Conservation (phyloP, 2,888 invertebrate species). For the Thymelicus lineola region DNA sequence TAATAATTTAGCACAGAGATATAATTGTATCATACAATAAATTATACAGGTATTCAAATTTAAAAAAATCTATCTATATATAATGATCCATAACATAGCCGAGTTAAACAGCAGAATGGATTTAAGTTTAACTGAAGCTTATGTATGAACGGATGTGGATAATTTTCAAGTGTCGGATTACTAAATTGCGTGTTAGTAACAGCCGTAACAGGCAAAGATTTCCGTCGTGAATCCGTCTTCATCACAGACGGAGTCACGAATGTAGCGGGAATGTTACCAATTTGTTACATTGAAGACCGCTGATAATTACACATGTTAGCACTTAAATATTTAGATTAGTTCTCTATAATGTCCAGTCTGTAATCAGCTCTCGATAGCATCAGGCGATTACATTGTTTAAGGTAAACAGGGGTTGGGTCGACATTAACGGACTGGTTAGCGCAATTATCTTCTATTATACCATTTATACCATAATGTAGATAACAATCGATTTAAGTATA, state of each 20-base stretch:
- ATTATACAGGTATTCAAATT: too few species aligned
- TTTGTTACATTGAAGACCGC: slow-evolving; percentile 1
- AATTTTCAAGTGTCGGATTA: neutral
- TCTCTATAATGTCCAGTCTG: slow-evolving; percentile 27
- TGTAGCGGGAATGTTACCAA: neutral
- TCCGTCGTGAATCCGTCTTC: neutral
- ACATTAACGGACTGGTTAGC: slow-evolving; percentile 16
- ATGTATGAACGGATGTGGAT: neutral
- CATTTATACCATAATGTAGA: slow-evolving; percentile 26
- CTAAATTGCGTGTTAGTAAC: neutral
- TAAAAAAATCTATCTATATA: too few species aligned
- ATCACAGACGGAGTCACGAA: neutral
- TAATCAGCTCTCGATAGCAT: slow-evolving; percentile 36
- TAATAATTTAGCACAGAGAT: too few species aligned
- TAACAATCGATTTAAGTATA: slow-evolving; percentile 25
- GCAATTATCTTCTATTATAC: slow-evolving; percentile 36
- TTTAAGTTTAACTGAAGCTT: neutral
- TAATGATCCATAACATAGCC: neutral
- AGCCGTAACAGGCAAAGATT: neutral
- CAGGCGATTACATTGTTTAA: slow-evolving; percentile 35
- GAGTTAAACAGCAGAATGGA: neutral
- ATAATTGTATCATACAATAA: too few species aligned
- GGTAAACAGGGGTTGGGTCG: slow-evolving; percentile 29
- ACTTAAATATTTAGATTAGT: slow-evolving; percentile 31
- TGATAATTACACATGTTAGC: neutral